Conservation (phyloP, 2,888 invertebrate species). For the Arenicola marina region DNA sequence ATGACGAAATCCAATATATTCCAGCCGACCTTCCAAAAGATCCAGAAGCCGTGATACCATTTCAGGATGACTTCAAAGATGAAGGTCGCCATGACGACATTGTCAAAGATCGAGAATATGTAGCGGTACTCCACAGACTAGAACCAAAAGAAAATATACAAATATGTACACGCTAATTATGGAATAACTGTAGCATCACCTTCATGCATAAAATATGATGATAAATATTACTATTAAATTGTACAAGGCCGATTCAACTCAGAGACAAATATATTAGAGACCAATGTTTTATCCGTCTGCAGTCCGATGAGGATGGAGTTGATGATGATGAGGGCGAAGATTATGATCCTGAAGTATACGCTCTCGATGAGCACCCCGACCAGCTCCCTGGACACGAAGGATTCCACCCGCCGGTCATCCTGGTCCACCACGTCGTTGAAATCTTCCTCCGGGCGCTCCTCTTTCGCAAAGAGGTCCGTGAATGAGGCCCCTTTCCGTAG, state of each 20-base stretch:
- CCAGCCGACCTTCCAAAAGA: conserved; percentile 54
- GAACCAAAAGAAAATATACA: neutral
- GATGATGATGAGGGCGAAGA: conserved; percentile 41
- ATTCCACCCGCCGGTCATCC: conserved; percentile 24
- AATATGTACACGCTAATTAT: neutral
- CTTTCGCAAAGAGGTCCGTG: neutral
- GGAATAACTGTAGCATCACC: no score
- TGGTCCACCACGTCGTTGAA: conserved; percentile 34
- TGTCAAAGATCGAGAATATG: conserved; percentile 41
- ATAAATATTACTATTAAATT: no score
- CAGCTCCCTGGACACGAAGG: conserved; percentile 20
- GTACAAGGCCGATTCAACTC: no score
- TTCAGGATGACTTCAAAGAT: conserved; percentile 48
- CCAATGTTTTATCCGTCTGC: conserved; percentile 37
- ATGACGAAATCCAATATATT: conserved; percentile 51
- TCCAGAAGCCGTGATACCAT: conserved; percentile 48
- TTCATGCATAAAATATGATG: no score
- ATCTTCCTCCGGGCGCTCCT: conserved; percentile 25
- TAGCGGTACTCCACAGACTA: conserved; percentile 29
- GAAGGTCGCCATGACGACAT: conserved; percentile 45
- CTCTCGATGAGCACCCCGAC: conserved; percentile 29
- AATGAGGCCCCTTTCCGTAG: conserved; percentile 1
- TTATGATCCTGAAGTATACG: conserved; percentile 30
- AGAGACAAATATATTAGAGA: no score
- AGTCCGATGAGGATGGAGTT: conserved; percentile 48